Percentiles rank a stretch among this genome's conserved stretches.
Conservation (phyloP, 2,888 invertebrate species). For the Thera britannica region DNA sequence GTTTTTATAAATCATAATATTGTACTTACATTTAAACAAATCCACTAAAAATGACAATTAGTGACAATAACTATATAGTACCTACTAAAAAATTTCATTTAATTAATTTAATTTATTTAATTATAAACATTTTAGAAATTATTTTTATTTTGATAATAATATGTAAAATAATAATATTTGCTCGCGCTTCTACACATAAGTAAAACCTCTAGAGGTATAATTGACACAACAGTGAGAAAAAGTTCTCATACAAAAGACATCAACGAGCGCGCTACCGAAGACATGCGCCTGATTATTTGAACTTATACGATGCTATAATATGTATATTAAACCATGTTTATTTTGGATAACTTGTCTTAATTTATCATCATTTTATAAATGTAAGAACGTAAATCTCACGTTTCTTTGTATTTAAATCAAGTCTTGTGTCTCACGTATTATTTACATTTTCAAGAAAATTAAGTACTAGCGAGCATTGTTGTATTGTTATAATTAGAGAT, state of each 20-base stretch:
- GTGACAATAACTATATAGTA: too few species aligned
- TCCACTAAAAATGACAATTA: too few species aligned
- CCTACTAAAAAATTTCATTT: too few species aligned
- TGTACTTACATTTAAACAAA: too few species aligned
- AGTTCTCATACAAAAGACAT: constrained; percentile 73
- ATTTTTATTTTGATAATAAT: neutral
- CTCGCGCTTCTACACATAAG: constrained; percentile 25
- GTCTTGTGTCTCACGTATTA: constrained; percentile 22
- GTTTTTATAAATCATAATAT: too few species aligned
- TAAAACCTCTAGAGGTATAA: constrained; percentile 37
- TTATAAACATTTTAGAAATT: neutral
- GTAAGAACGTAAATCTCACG: neutral
- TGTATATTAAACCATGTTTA: too few species aligned
- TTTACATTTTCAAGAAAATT: constrained; percentile 27
- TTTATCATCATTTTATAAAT: too few species aligned
- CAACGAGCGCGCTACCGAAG: constrained; percentile 65
- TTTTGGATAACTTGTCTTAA: too few species aligned
- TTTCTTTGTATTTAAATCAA: constrained; percentile 24
- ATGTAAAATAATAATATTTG: constrained; percentile 10
- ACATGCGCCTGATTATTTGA: constrained; percentile 46
- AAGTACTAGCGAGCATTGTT: constrained; percentile 24
- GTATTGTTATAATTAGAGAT: constrained; percentile 26
- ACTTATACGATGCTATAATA: neutral
- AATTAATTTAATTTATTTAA: too few species aligned
- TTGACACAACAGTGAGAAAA: constrained; percentile 42